Evolutionary conservation across 2,113 vertebrate species (phyloP).

Genomic region (Poeciliopsis prolifica): DNA sequence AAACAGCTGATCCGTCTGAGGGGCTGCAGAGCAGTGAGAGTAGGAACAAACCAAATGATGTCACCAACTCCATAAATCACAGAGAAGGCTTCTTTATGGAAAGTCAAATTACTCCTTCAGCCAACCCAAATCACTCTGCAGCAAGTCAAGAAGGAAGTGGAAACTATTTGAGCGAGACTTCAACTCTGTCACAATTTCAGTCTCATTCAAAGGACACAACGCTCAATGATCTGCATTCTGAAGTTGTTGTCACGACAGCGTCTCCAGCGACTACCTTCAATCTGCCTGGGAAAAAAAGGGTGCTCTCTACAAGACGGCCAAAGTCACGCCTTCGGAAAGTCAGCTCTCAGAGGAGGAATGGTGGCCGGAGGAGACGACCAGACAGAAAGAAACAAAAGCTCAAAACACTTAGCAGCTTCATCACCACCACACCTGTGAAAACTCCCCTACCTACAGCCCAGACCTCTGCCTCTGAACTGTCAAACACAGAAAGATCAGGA

Average conservation of each 20-base stretch:
- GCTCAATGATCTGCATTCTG: constrained; percentile 16
- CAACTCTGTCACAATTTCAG: constrained; percentile 1
- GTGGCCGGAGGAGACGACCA: constrained; percentile 76
- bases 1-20: constrained; percentile 42
- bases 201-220: constrained; percentile 7
- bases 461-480: constrained; percentile 20
- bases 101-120: constrained; percentile 16
- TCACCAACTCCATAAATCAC: constrained; percentile 34
- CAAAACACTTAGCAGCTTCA: constrained; percentile 31
- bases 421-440: constrained; percentile 24
- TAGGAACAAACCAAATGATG: background rate
- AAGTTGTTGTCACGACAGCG: constrained; percentile 29
- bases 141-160: constrained; percentile 29
- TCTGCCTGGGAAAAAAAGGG: background rate
- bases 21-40: background rate
- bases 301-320: background rate
- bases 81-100: constrained; percentile 29
- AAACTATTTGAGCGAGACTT: constrained; percentile 26
- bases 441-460: constrained; percentile 9
- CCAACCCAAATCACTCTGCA: constrained; percentile 20
- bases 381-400: constrained; percentile 72
- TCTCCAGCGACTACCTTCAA: constrained; percentile 23
- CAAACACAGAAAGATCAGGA: constrained; percentile 54
- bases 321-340: background rate
- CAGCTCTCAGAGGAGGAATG: constrained; percentile 72